Base-by-base conservation (phyloP, 23 tunicate genomes). In the Oikopleura vanhoeffeni region DNA sequence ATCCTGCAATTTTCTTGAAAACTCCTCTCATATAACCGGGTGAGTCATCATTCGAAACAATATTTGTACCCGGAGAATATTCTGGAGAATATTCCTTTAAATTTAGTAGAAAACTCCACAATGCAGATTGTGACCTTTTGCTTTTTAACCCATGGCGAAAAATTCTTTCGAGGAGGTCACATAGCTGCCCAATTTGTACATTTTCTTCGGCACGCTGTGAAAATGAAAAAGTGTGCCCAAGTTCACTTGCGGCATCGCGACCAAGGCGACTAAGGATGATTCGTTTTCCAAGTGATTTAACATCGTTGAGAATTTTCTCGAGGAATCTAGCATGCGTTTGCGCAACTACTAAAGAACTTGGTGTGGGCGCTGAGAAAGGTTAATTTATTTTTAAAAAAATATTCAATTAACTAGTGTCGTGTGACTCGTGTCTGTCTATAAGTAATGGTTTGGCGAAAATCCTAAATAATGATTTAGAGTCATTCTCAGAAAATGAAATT, bases 111-210 rank as follows among this genome's bases (percentile, higher is more conserved):
- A 71, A 71, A 32, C 79, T 71, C 79, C 79, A 71, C 34, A 71
- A 30, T 2, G 79, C 79, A 28, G 79, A 71, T 32, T 71, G 79
- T 18, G 79, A 71, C 36, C 91, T 85, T 41, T 88, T 85, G 0
- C 88, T 83, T 0, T 92, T 85, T 40, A 90, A 41, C 3, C 99
- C 99, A 83, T 95, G 99, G 38, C 97, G 40, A 91, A 94, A 95
- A 33, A 90, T 90, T 39, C 91, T 75, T 77, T 95, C 99, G 41
- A 95, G 87, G 0, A 95, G 75, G 77, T 95, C 99, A 71, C 99
- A 95, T 1, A 95, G 60, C 76, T 91, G 87, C 0, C 97, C 99
- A 67, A 95, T 95, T 88, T 90, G 87, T 13, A 95, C 91, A 84
- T 86, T 90, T 64, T 95, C 99, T 67, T 95, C 99, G 39, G 89